Base-by-base conservation (phyloP, 2,888 invertebrate species). In the Drosophila anceps region DNA sequence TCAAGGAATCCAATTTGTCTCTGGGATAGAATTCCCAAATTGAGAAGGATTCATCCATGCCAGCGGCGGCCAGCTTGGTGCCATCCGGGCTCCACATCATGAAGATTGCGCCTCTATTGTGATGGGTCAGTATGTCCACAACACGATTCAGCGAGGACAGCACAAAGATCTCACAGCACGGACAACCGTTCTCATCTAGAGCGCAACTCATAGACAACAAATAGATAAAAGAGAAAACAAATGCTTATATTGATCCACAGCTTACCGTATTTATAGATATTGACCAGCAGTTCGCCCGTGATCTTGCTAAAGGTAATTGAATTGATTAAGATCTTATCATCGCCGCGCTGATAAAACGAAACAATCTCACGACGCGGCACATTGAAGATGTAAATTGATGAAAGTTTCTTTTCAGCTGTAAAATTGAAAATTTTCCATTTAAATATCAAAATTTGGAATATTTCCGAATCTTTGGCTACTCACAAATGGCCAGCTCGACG, bases 251-350 rank as follows among this genome's bases (percentile, higher is more conserved):
- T 33, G 8, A 12, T 20, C 4, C 12, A 0, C n/a, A 15, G 20
- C 62, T 63, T 76, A 91, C 92, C 90, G 70, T 66, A 64, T 39
- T 77, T 80, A 10, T 79, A 85, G 67, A 81, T 87, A 76, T 92
- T 92, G 64, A 93, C 93, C 61, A 94, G 86, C 55, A 94, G 76
- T 76, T 93, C 94, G 1, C 91, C 93, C 3, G 93, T 93, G 12
- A 93, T 62, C 62, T 92, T 93, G 76, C 92, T 93, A 62, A 93
- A 93, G 2, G 91, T 90, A 3, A 94, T 83, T 10, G 87, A 89
- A 61, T 93, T 91, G 12, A 93, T 91, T 2, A 73, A 64, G 33
- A 92, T 84, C 37, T 77, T 81, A 4, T 65, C 67, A 60, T 91
- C 91, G 13, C 75, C 87, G 8, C 93, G 90, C 58, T 90, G 88